These are phyloP conservation scores for Cecropterus lyciades DNA, from an alignment of 1,140 invertebrate genomes.

Conservation along the genomic window DNA sequence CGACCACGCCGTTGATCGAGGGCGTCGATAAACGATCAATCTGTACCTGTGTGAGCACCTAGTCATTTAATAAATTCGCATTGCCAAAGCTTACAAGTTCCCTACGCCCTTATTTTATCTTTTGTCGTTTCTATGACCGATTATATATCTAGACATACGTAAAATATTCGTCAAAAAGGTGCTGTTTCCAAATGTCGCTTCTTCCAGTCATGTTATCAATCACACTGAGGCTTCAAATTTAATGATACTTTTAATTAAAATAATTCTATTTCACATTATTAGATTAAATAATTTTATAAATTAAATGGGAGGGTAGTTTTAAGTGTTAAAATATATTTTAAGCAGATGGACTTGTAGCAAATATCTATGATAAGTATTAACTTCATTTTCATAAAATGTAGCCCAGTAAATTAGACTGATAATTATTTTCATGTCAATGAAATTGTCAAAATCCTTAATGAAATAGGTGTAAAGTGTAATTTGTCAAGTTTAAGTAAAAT, in stretches of 20 bases:
- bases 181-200: constrained; percentile 27
- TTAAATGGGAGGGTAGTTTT: constrained; percentile 41
- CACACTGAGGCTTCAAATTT: constrained; percentile 8
- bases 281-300: constrained; percentile 36
- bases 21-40: no score
- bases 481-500: no score
- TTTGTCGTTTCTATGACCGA: background rate
- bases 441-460: background rate
- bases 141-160: background rate
- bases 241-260: constrained; percentile 13
- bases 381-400: constrained; percentile 11
- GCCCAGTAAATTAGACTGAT: constrained; percentile 25
- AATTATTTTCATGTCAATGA: background rate
- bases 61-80: no score
- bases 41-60: no score
- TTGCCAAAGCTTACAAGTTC: no score
- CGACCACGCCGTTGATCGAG: no score
- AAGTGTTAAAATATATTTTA: constrained; percentile 47
- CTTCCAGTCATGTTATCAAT: constrained; percentile 14
- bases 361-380: constrained; percentile 27
- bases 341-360: constrained; percentile 39
- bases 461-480: no score
- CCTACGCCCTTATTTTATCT: no score
- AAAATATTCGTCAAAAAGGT: constrained; percentile 29
- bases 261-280: constrained; percentile 37